A percentile compares a stretch with the other conserved stretches of the same genome.
Evolutionary conservation across 1,140 invertebrate genomes (phyloP).

Genomic region (Hypothenemus hampei): DNA sequence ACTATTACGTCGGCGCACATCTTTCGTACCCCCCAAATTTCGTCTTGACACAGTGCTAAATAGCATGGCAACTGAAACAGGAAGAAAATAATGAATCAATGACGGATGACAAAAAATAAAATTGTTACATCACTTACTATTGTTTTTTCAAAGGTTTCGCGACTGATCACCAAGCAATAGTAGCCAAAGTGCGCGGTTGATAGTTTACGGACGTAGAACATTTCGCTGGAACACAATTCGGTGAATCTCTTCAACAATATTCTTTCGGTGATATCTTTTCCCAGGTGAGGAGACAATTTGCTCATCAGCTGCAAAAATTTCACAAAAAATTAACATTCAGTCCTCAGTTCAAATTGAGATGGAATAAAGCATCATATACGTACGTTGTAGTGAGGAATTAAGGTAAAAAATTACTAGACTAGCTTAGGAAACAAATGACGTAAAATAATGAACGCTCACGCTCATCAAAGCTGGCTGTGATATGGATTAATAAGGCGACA

Average conservation of each 20-base stretch:
- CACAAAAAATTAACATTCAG: too few relatives aligned
- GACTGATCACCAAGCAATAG: constrained; percentile 62
- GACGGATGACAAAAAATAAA: too few relatives aligned
- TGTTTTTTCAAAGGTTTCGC: constrained; percentile 56
- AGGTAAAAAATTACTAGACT: not conserved
- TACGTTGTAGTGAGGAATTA: too few relatives aligned
- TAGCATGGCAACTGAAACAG: constrained; percentile 65
- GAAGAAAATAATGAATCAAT: too few relatives aligned
- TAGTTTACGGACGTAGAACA: constrained; percentile 64
- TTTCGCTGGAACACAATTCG: constrained; percentile 58
- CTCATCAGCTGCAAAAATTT: constrained; percentile 76
- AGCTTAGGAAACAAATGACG: not conserved
- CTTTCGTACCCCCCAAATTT: constrained; percentile 69
- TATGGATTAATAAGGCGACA: constrained; percentile 64
- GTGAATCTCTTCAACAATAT: constrained; percentile 64
- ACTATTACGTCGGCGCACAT: constrained; percentile 74
- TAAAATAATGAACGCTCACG: constrained; percentile 42
- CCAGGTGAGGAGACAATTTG: constrained; percentile 65
- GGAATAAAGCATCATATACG: too few relatives aligned
- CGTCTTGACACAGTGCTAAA: constrained; percentile 63
- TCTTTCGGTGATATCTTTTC: constrained; percentile 61
- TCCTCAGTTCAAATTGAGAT: too few relatives aligned
- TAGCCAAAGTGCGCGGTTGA: constrained; percentile 71
- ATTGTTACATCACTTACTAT: constrained; percentile 70
- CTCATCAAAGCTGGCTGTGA: constrained; percentile 94